phyloP scores from a whole-genome alignment of 2,113 vertebrate species.

The Pachypanchax playfairii region DNA sequence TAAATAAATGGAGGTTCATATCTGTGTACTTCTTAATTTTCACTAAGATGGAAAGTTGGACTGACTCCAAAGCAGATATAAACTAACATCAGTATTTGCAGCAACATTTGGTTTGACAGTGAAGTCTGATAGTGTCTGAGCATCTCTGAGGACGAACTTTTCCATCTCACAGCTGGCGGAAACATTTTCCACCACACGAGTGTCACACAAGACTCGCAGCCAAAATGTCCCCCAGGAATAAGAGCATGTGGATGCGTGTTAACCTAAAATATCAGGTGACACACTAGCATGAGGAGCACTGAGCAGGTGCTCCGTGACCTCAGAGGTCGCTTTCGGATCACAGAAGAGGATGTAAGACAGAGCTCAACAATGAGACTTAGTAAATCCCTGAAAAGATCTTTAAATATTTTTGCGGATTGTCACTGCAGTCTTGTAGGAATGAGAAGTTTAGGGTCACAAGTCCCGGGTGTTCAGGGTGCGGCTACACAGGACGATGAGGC shows the following conservation, averaged over 20 bases:
- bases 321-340: conserved; percentile 3
- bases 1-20: background rate
- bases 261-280: conserved; percentile 1
- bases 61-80: conserved; percentile 26
- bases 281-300: background rate
- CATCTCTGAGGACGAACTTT: background rate
- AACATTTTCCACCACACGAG: conserved; percentile 38
- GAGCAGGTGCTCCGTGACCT: background rate
- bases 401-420: background rate
- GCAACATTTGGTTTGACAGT: conserved; percentile 26
- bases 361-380: background rate
- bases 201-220: background rate
- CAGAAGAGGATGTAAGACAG: background rate
- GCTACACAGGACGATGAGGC: conserved; percentile 75
- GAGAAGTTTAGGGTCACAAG: conserved; percentile 17
- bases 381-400: background rate
- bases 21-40: background rate
- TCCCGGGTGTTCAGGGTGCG: conserved; percentile 61
- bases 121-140: background rate
- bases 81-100: background rate
- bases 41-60: conserved; percentile 28
- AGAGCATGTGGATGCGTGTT: background rate
- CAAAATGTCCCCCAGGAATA: background rate
- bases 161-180: conserved; percentile 11
- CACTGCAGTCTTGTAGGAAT: background rate